Conservation (phyloP, 2,113 vertebrate genomes). For the Chrysemys picta region DNA sequence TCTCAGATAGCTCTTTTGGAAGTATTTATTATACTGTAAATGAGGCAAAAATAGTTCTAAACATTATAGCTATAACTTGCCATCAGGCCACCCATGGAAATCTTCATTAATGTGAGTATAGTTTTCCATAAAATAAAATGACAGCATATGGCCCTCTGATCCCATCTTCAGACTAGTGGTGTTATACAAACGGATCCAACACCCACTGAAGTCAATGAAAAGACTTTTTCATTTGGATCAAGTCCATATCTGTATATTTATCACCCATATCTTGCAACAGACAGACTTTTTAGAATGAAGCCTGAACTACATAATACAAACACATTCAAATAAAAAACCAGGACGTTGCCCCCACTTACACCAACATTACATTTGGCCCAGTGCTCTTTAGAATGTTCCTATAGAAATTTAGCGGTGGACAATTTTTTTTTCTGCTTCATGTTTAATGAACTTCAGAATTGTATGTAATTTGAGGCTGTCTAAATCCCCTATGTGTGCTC, state of each 20-base stretch:
- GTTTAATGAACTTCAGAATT: not conserved
- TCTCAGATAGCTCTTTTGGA: not conserved
- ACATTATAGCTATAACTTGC: not conserved
- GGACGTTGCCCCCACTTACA: not conserved
- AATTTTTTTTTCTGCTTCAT: not conserved
- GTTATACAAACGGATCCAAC: not conserved
- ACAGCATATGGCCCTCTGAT: not conserved
- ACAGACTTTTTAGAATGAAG: not conserved
- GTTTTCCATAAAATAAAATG: not conserved
- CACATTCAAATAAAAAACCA: not conserved
- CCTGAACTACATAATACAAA: not conserved
- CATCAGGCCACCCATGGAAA: not conserved
- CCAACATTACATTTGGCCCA: constrained; percentile 10
- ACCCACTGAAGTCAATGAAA: not conserved
- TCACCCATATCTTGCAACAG: not conserved
- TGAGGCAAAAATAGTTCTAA: not conserved
- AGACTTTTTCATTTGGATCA: not conserved
- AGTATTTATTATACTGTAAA: not conserved
- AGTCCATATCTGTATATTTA: not conserved
- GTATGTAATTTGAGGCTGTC: not conserved
- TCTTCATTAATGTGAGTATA: rapidly evolving
- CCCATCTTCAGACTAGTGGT: too few relatives aligned
- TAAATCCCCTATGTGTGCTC: not conserved
- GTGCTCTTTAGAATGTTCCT: not conserved
- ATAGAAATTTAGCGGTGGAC: rapidly evolving